A percentile compares a stretch with the other conserved stretches of the same genome.
Conservation (phyloP, 2,888 invertebrate species). For the Pollenia angustigena region DNA sequence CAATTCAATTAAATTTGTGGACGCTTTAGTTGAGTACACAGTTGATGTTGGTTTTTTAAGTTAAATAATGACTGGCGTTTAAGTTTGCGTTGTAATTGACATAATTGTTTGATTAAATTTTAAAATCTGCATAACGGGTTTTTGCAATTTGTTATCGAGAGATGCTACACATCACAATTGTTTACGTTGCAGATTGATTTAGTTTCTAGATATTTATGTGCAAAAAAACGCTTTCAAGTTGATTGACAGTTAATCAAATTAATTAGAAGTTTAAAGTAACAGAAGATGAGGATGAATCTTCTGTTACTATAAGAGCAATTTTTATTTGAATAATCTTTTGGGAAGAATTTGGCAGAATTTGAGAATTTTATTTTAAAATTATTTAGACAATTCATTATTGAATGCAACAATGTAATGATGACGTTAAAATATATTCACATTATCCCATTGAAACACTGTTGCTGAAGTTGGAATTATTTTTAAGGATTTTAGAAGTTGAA, state of each 20-base stretch:
- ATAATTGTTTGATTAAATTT: slow-evolving; percentile 53
- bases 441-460: too few species aligned
- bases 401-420: not conserved
- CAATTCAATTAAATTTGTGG: slow-evolving; percentile 58
- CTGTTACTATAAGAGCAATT: not conserved
- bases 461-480: too few species aligned
- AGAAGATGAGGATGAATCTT: not conserved
- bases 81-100: slow-evolving; percentile 55
- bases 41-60: slow-evolving; percentile 8
- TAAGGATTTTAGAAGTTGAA: too few species aligned
- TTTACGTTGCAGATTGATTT: not conserved
- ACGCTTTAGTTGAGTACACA: not conserved
- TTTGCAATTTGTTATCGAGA: not conserved
- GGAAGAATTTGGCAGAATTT: not conserved
- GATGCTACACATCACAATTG: too few species aligned
- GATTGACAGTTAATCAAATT: slow-evolving; percentile 19
- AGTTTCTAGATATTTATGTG: not conserved
- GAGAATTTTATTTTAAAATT: not conserved
- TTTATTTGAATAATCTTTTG: not conserved
- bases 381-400: not conserved
- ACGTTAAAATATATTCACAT: too few species aligned
- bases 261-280: not conserved
- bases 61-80: slow-evolving; percentile 45
- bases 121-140: slow-evolving; percentile 45
- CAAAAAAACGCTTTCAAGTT: slow-evolving; percentile 6